Conservation (phyloP, 2,113 vertebrate genomes). For the Sylvietta virens region DNA sequence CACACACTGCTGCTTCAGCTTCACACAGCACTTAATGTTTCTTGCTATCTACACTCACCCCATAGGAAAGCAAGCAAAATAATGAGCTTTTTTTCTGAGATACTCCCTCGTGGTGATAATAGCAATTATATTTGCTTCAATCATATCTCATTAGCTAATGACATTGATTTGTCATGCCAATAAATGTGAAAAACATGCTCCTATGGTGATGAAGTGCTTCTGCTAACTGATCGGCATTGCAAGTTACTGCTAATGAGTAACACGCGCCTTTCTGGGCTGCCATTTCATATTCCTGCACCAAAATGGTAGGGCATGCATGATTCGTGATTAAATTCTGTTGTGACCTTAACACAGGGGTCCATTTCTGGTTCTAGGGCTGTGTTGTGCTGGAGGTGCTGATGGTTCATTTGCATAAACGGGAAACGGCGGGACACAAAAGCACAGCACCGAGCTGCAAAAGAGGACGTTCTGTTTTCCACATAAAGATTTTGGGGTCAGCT, state of each 20-base stretch:
- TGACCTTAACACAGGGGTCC: neutral
- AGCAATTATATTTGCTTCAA: constrained; percentile 1
- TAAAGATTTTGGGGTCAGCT: neutral
- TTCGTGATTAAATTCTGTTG: neutral
- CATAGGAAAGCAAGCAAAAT: neutral
- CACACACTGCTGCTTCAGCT: neutral
- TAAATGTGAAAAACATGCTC: neutral
- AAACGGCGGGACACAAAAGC: neutral
- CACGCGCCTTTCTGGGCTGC: neutral
- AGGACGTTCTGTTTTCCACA: neutral
- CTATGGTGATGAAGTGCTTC: neutral
- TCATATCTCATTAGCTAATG: neutral
- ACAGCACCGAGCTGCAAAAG: neutral
- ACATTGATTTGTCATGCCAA: neutral
- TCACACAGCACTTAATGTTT: neutral
- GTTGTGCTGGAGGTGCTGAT: neutral
- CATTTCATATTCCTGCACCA: neutral
- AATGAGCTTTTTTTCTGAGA: neutral
- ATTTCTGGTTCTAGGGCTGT: neutral
- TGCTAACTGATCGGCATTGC: neutral
- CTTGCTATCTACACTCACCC: neutral
- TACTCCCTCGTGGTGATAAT: neutral
- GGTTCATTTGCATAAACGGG: neutral
- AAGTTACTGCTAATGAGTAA: neutral
- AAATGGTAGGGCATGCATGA: neutral